A percentile compares a stretch with the other conserved stretches of the same genome.
Evolutionary conservation across 1,140 invertebrate species (phyloP).

Genomic region (Panulirus ornatus): DNA sequence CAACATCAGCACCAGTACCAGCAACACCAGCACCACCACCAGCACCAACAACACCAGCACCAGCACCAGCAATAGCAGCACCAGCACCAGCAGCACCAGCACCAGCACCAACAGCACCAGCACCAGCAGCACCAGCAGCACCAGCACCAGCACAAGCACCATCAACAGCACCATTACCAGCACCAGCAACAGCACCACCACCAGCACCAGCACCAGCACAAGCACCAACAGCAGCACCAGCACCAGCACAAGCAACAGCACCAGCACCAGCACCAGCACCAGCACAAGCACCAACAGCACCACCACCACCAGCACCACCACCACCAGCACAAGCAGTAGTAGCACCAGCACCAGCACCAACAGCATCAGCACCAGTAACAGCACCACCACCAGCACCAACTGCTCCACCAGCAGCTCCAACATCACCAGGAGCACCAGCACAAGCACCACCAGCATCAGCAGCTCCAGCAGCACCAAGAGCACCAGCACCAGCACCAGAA

Average conservation of each 20-base stretch:
- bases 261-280: slow-evolving; percentile 16
- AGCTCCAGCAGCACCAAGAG: background rate
- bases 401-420: background rate
- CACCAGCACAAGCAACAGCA: slow-evolving; percentile 13
- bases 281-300: background rate
- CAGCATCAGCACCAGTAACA: background rate
- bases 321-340: background rate
- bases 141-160: slow-evolving; percentile 3
- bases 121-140: slow-evolving; percentile 1
- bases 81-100: too few species aligned
- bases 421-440: background rate
- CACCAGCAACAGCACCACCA: slow-evolving; percentile 11
- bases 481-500: background rate
- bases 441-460: background rate
- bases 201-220: slow-evolving; percentile 1
- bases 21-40: too few species aligned
- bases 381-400: background rate
- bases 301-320: background rate
- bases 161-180: background rate
- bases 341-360: background rate
- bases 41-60: too few species aligned
- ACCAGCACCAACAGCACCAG: too few species aligned
- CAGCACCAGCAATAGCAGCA: too few species aligned
- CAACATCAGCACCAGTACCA: background rate
- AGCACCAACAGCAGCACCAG: background rate